These are phyloP conservation scores for Nestor notabilis DNA, from an alignment of 2,113 vertebrate species.

Conservation along the genomic window DNA sequence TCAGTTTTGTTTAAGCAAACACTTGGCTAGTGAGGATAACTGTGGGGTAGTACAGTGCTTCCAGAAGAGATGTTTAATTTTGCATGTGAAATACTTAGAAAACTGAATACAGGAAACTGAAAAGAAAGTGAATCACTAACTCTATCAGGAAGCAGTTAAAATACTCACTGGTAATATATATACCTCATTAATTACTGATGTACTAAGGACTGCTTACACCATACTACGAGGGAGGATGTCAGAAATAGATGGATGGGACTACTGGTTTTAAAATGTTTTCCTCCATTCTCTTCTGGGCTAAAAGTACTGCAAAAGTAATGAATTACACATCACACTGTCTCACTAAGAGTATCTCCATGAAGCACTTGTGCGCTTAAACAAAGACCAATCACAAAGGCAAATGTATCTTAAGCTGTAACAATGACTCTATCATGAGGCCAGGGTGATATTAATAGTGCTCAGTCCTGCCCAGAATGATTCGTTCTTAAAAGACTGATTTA, in stretches of 20 bases:
- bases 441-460: neutral
- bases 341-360: neutral
- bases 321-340: neutral
- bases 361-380: neutral
- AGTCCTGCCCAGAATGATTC: neutral
- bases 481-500: neutral
- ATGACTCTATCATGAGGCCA: neutral
- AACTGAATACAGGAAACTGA: neutral
- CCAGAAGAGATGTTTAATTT: neutral
- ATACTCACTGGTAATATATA: neutral
- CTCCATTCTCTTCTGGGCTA: neutral
- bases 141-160: neutral
- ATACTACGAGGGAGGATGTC: neutral
- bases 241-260: neutral
- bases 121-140: rapidly evolving
- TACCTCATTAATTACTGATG: neutral
- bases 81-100: neutral
- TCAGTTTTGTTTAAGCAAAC: neutral
- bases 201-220: neutral
- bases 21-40: neutral
- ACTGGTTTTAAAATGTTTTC: neutral
- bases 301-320: neutral
- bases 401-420: neutral
- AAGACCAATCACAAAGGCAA: neutral
- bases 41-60: neutral